Evolutionary conservation across 2,797 vertebrate species (phyloP), one percentile per base, ranked within the genome.

Genomic region (Zonotrichia albicollis): DNA sequence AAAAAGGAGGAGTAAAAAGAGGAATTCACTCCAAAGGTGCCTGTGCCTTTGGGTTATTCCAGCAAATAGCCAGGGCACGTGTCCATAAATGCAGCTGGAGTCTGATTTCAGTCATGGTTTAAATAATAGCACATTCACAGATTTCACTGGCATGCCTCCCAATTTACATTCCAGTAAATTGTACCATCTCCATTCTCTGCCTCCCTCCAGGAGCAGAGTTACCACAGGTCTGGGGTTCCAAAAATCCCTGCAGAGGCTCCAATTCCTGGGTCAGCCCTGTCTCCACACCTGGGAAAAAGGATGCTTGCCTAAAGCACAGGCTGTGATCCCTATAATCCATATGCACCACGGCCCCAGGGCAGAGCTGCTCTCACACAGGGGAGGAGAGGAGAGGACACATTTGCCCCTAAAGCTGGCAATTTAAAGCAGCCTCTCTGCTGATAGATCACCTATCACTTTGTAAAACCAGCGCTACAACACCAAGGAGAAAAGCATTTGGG

Each of bases 1-100:
- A 84, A 89, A 92, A 92, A 83, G 68, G 58, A 91, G 91, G 89
- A 84, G 57, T 62, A 68, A 77, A 93, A 94, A 51, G 62, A 80
- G 70, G 55, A 75, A 85, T 50, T 36, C 32, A 13, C 53, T 80
- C 68, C 68, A 54, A 78, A 93, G 84, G 84, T 91, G 92, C 54
- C 73, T 38, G 84, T 36, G 77, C 57, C 72, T 74, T 72, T 60
- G 55, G 66, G 89, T 92, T 91, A 70, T 87, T 70, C 58, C 57
- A 88, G 80, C 73, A 58, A 94, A 87, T 12, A 60, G 65, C 74
- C 89, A 88, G 78, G 85, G 74, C 68, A 72, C 3, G 2, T 32
- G 25, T 51, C 82, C 78, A 61, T 53, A 61, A 86, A 74, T 79
- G 64, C 83, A 94, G 90, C 74, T 91, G 76, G 84, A 91, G 74